Evolutionary conservation across 2,797 vertebrate species (phyloP).

Genomic region (Eleutherodactylus coqui): DNA sequence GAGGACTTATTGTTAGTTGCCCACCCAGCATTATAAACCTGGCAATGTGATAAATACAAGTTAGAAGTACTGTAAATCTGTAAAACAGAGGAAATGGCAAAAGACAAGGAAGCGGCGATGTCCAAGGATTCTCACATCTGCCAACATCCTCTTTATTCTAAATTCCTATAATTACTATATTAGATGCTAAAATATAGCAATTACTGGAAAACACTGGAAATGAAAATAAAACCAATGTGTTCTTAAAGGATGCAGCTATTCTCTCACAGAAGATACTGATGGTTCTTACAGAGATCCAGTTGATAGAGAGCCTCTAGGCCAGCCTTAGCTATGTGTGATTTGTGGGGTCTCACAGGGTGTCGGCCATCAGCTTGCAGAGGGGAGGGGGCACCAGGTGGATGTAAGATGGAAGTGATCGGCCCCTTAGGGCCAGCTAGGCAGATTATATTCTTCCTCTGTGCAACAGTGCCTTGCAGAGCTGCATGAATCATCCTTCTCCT

Average conservation of each 20-base stretch:
- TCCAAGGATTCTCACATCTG: background rate
- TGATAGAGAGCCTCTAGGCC: background rate
- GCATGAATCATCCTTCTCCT: too few relatives aligned
- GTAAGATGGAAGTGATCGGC: too few relatives aligned
- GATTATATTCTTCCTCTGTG: too few relatives aligned
- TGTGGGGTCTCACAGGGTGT: too few relatives aligned
- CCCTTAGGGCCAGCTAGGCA: too few relatives aligned
- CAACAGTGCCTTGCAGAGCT: too few relatives aligned
- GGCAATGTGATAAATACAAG: background rate
- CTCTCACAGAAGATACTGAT: background rate
- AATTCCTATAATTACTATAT: background rate
- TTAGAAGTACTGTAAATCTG: background rate
- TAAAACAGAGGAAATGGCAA: background rate
- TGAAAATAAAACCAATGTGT: background rate
- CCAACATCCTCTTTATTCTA: background rate
- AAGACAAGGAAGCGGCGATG: background rate
- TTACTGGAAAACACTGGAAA: background rate
- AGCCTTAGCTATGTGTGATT: too few relatives aligned
- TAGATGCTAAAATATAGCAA: background rate
- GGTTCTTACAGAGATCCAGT: background rate
- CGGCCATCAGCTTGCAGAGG: too few relatives aligned
- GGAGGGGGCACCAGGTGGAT: too few relatives aligned
- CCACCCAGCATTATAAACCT: background rate
- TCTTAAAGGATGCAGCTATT: background rate
- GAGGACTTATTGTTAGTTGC: background rate